Conservation (phyloP, 2,797 vertebrate genomes). For the Onychomys leucogaster region DNA sequence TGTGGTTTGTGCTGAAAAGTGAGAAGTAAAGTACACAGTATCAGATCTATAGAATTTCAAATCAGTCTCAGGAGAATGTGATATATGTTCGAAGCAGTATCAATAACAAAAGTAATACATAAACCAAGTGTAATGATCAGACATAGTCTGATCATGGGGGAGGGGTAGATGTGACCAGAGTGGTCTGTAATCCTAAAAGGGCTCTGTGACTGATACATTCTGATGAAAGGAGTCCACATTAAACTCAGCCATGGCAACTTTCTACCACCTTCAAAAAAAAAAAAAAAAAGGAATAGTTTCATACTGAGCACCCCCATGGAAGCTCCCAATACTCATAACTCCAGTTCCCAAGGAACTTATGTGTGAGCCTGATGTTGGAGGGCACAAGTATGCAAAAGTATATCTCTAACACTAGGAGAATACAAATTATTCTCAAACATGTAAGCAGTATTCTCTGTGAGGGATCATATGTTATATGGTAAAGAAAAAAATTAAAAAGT, state of each 20-base stretch:
- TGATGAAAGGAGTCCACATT: not conserved
- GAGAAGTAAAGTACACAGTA: not conserved
- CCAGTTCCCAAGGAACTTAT: not conserved
- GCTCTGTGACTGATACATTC: not conserved
- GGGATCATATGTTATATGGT: not conserved
- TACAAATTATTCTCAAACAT: not conserved
- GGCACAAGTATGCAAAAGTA: not conserved
- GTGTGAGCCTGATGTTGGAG: not conserved
- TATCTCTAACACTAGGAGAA: not conserved
- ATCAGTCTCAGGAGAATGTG: not conserved
- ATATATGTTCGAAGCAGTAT: not conserved
- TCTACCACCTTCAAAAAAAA: not conserved
- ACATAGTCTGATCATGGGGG: not conserved
- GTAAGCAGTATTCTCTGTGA: not conserved
- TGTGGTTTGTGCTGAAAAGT: not conserved
- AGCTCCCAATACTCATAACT: not conserved
- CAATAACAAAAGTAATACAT: not conserved
- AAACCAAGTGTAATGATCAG: not conserved
- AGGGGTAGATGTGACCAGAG: not conserved
- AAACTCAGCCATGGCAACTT: not conserved
- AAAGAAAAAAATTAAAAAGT: not conserved
- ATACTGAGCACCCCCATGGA: not conserved
- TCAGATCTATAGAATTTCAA: constrained; percentile 12
- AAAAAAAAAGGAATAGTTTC: too few relatives aligned
- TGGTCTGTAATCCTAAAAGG: not conserved